These are phyloP conservation scores for Triplophysa bombifrons DNA, from an alignment of 2,797 vertebrate genomes.

Conservation along the genomic window DNA sequence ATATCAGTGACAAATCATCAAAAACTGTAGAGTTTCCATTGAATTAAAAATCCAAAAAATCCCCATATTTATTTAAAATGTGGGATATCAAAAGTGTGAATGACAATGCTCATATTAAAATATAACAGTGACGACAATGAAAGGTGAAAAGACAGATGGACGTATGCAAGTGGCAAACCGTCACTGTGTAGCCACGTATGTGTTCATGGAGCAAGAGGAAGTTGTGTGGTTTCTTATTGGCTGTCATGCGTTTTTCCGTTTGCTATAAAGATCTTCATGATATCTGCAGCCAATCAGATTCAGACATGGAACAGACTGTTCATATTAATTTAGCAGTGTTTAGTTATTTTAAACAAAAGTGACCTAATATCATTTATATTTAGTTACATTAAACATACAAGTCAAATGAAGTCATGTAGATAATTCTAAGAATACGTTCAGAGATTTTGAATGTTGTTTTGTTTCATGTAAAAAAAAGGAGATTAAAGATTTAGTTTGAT, in stretches of 20 bases:
- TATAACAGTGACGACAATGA: constrained; percentile 57
- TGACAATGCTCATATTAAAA: neutral
- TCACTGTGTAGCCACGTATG: constrained; percentile 3
- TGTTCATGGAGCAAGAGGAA: constrained; percentile 20
- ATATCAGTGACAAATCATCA: neutral
- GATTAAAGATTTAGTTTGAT: too few relatives aligned
- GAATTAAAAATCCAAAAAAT: neutral
- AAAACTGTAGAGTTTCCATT: neutral
- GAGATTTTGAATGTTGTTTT: too few relatives aligned
- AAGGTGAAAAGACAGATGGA: constrained; percentile 16
- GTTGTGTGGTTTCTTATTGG: constrained; percentile 51
- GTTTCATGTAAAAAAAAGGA: too few relatives aligned
- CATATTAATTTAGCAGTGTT: neutral
- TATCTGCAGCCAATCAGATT: constrained; percentile 15
- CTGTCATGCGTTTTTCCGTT: constrained; percentile 40
- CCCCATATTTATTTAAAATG: neutral
- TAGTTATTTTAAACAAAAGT: neutral
- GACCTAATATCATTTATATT: neutral
- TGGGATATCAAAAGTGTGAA: neutral
- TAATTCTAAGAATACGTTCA: neutral
- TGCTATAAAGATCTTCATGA: constrained; percentile 48
- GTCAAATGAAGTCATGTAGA: neutral
- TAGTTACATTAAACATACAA: too few relatives aligned
- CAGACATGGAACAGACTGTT: constrained; percentile 10
- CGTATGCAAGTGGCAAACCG: neutral